These are phyloP conservation scores for Poeciliopsis retropinna DNA, from an alignment of 2,113 vertebrate species.

Conservation along the genomic window DNA sequence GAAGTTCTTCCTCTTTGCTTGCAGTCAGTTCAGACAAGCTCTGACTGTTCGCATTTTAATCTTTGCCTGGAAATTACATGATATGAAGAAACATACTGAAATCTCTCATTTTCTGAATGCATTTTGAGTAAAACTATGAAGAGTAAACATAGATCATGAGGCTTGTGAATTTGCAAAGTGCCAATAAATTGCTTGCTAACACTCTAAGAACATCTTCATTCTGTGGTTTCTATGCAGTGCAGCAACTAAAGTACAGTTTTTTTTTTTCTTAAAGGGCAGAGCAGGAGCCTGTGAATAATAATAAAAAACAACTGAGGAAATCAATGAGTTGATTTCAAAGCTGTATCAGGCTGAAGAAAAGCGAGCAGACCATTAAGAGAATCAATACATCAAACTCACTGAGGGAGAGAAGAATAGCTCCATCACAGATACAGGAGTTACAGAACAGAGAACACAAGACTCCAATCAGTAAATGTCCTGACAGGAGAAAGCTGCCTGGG, in stretches of 20 bases:
- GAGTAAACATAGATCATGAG: background rate
- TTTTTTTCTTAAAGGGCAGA: background rate
- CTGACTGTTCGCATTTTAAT: background rate
- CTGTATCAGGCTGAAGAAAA: background rate
- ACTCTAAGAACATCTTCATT: background rate
- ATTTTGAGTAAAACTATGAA: no score
- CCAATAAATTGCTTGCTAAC: background rate
- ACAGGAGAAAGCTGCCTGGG: background rate
- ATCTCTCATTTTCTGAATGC: no score
- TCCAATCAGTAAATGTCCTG: background rate
- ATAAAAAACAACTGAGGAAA: background rate
- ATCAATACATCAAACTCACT: background rate
- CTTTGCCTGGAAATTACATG: no score
- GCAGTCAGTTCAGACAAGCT: background rate
- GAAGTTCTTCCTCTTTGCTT: background rate
- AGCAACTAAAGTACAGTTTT: background rate
- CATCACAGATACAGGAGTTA: background rate
- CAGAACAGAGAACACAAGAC: background rate
- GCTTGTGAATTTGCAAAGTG: background rate
- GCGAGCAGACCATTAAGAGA: background rate
- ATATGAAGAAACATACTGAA: no score
- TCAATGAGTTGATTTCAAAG: constrained; percentile 1
- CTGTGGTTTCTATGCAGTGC: background rate
- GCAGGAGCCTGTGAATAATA: background rate
- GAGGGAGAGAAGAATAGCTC: background rate